Base-by-base conservation (phyloP, 2,113 vertebrate species). In the Dasypus novemcinctus region DNA sequence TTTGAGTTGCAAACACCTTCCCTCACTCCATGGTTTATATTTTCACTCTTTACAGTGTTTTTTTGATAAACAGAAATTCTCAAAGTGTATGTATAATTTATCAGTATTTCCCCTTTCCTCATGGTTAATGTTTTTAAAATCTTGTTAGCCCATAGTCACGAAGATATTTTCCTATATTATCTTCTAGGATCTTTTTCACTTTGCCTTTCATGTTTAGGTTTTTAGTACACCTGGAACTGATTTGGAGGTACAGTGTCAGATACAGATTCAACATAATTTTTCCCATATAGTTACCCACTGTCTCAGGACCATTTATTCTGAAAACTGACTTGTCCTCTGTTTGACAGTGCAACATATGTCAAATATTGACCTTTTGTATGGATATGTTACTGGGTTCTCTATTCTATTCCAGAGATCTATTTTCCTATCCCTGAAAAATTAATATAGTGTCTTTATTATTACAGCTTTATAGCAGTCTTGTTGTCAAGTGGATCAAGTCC, bases 351-450 rank as follows among this genome's bases (percentile, higher is more conserved):
- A 82, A 87, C 12, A 6, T 84, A 95, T 33, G 17, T 68, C 66
- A 86, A 89, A 75, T 64, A 71, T 69, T 61, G 46, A 83, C 8
- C 41, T 84, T 63, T 79, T 27, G 2, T 68, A 41, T 66, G 38
- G 20, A 31, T 72, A 59, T 74, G 11, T 79, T 79, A 90, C 81
- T 74, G 46, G n/a, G 13, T 82, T 68, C 82, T 82, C 61, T 66
- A 85, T 92, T 92, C 57, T 87, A 83, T 46, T 87, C 49, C 64
- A 95, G 9, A 68, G 49, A 25, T 54, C n/a, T 87, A 93, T 87
- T 94, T 95, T 87, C 79, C 43, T 93, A 52, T 72, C 54, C 38
- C 36, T 93, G 63, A 93, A 86, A 82, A 93, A 43, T 41, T 80
- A 79, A 83, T n/a, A 71, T 33, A 87, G 27, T 69, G 75, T n/a